These are phyloP conservation scores for Apteryx mantelli DNA, from an alignment of 2,113 vertebrate species.

Conservation along the genomic window DNA sequence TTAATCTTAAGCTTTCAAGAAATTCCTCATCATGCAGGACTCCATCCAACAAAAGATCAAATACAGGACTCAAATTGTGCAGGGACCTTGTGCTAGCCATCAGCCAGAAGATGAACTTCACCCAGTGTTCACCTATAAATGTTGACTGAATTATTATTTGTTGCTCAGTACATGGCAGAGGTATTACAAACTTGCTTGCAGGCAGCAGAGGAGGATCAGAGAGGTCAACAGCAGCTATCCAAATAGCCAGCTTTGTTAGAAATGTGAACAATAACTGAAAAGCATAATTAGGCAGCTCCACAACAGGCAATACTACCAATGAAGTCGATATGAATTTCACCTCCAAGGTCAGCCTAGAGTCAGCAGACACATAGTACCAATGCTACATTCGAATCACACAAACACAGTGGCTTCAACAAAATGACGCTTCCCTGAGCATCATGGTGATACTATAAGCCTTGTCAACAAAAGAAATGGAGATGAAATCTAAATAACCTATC, in stretches of 20 bases:
- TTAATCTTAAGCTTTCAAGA: neutral
- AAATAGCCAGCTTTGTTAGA: neutral
- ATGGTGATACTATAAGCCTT: neutral
- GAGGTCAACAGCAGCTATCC: neutral
- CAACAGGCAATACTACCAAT: neutral
- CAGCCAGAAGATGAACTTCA: neutral
- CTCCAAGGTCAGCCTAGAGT: neutral
- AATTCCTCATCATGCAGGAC: accelerated
- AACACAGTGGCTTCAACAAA: accelerated
- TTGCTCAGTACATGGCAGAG: neutral
- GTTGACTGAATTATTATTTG: accelerated
- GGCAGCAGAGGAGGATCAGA: neutral
- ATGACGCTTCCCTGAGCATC: neutral
- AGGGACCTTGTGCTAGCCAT: neutral
- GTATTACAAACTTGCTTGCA: too few species aligned
- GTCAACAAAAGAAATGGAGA: neutral
- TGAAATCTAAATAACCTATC: neutral
- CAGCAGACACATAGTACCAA: neutral
- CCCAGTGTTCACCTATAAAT: neutral
- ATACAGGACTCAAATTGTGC: accelerated
- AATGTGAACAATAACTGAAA: neutral
- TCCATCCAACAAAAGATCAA: neutral
- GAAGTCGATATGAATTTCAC: neutral
- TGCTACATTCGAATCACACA: accelerated
- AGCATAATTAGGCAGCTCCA: neutral